Evolutionary conservation across 2,797 vertebrate genomes (phyloP).

Genomic region (Xyrichtys novacula): DNA sequence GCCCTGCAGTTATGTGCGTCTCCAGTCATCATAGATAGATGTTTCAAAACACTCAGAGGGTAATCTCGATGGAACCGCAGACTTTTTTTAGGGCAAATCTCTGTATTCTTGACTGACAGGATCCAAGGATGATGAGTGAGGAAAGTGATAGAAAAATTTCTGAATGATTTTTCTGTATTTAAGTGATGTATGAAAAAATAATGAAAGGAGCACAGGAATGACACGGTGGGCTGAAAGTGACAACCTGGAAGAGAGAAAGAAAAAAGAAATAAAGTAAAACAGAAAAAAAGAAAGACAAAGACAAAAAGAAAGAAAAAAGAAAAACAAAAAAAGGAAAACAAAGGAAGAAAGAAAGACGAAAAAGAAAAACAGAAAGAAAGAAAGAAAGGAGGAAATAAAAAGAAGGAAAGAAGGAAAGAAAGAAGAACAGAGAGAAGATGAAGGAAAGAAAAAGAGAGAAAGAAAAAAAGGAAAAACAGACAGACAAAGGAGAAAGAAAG

Average conservation of each 20-base stretch:
- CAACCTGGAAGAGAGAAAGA: neutral
- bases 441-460: slow-evolving; percentile 4
- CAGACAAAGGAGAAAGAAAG: no score
- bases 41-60: slow-evolving; percentile 49
- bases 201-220: neutral
- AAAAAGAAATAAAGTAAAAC: slow-evolving; percentile 1
- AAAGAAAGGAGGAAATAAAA: no score
- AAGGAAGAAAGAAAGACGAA: neutral
- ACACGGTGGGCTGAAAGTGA: neutral
- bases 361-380: slow-evolving; percentile 4
- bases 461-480: no score
- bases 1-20: slow-evolving; percentile 38
- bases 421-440: no score
- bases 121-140: slow-evolving; percentile 37
- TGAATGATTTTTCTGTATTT: slow-evolving; percentile 6
- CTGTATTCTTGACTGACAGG: slow-evolving; percentile 21
- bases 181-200: slow-evolving; percentile 14
- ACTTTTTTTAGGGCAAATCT: slow-evolving; percentile 22
- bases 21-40: slow-evolving; percentile 49
- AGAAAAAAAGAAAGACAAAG: no score
- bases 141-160: slow-evolving; percentile 33
- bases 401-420: no score
- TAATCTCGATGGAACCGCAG: slow-evolving; percentile 46
- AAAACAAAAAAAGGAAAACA: no score
- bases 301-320: no score